Evolutionary conservation across 2,888 invertebrate genomes (phyloP).

Genomic region (Drosophila rellima): DNA sequence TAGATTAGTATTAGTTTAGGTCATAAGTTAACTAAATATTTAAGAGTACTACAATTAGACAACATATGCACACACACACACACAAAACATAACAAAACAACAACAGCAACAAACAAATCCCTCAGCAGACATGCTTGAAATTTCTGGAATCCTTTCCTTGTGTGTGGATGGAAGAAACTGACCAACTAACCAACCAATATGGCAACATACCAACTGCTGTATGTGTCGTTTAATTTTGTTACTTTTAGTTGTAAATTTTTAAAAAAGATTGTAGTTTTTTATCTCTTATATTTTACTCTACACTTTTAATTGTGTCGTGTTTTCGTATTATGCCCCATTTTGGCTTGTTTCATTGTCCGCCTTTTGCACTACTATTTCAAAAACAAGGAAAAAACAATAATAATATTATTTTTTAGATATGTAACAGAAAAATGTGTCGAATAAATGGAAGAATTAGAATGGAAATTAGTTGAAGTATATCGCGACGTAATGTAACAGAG

Average conservation of each 20-base stretch:
- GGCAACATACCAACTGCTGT: slow-evolving; percentile 32
- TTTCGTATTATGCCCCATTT: slow-evolving; percentile 52
- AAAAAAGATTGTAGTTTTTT: slow-evolving; percentile 34
- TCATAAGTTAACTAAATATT: slow-evolving; percentile 79
- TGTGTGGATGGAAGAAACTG: slow-evolving; percentile 42
- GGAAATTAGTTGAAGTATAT: slow-evolving; percentile 52
- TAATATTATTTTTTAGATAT: slow-evolving; percentile 49
- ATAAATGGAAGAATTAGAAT: slow-evolving; percentile 54
- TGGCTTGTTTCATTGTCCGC: slow-evolving; percentile 51
- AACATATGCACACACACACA: slow-evolving; percentile 53
- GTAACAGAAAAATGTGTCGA: slow-evolving; percentile 64
- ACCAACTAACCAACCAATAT: slow-evolving; percentile 45
- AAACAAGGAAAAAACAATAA: slow-evolving; percentile 1
- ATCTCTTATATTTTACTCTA: slow-evolving; percentile 38
- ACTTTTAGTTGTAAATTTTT: slow-evolving; percentile 53
- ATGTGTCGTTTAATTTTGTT: slow-evolving; percentile 61
- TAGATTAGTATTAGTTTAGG: slow-evolving; percentile 75
- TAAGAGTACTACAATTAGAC: slow-evolving; percentile 70
- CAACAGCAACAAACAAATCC: slow-evolving; percentile 26
- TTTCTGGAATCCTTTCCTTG: slow-evolving; percentile 35
- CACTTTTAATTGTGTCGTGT: slow-evolving; percentile 47
- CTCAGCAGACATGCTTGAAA: slow-evolving; percentile 34
- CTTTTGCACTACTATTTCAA: slow-evolving; percentile 36
- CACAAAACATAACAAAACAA: slow-evolving; percentile 20
- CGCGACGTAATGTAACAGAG: slow-evolving; percentile 67